Evolutionary conservation across 2,797 vertebrate genomes (phyloP), one percentile per base, ranked within the genome.

Genomic region (Acanthopagrus latus): DNA sequence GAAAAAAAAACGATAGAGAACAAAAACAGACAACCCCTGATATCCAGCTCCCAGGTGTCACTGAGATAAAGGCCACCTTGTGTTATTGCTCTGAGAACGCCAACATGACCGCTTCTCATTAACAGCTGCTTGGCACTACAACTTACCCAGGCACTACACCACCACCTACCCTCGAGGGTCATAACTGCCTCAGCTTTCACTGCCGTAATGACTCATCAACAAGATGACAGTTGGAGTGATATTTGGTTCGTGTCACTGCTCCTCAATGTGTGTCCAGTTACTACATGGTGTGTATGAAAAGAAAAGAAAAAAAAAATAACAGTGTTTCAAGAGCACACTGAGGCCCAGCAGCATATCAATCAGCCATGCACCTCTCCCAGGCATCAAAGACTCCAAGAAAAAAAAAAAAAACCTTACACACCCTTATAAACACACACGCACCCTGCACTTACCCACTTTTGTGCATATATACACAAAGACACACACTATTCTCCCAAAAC

Each of bases 1-100:
- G 68, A n/a, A 44, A 66, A 27, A 27, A 27, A 27, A 27, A 27
- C 46, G 25, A 47, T 16, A 51, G 46, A 62, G 72, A 84, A 59
- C 20, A 44, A 81, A 81, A 70, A 69, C 27, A 48, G 72, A 56
- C 64, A 65, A 41, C 64, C 17, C 33, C 48, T 21, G 57, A 70
- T 63, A 79, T 87, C 76, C 23, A 64, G 82, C 83, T 86, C 80
- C 89, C 84, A 93, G 90, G 94, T 92, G 89, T 88, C 82, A 80
- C 58, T 41, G 75, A 91, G 82, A 94, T 90, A 92, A 94, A 94
- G 88, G 83, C 79, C 81, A 90, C 86, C 77, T 89, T 93, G 87
- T 92, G 75, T 89, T 90, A 85, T 82, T 87, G 76, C 69, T 76
- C 85, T 85, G 85, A 88, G 88, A 89, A 88, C 59, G 62, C 66